phyloP scores from a whole-genome alignment of 2,113 vertebrate genomes.

The Platysternon megacephalum region DNA sequence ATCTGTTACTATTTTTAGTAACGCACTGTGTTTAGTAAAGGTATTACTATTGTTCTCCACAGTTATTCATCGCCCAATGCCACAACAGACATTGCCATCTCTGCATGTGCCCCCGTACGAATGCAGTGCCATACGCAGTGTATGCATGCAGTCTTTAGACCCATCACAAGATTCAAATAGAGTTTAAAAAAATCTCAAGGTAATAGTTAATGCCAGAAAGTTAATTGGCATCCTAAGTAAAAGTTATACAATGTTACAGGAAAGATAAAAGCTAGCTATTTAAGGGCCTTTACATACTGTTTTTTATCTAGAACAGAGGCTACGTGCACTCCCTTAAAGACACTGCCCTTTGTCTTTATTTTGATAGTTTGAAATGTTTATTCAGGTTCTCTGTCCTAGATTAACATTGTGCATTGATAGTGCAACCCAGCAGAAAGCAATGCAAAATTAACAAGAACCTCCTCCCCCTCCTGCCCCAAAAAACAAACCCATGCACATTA shows the following conservation, averaged over 20 bases:
- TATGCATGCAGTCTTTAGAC: neutral
- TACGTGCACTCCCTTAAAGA: constrained; percentile 32
- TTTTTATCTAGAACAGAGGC: constrained; percentile 40
- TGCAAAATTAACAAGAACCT: neutral
- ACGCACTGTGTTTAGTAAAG: neutral
- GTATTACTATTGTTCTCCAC: neutral
- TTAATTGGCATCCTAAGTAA: constrained; percentile 27
- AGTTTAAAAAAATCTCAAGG: constrained; percentile 36
- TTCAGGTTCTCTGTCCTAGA: constrained; percentile 11
- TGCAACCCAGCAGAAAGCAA: neutral
- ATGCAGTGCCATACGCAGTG: neutral
- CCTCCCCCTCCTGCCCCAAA: neutral
- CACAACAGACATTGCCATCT: neutral
- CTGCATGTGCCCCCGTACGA: fast-evolving
- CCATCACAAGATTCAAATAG: neutral
- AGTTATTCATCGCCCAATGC: neutral
- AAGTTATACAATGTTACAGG: constrained; percentile 16
- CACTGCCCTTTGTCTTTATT: constrained; percentile 31
- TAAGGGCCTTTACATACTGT: constrained; percentile 37
- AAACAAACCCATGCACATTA: constrained; percentile 7
- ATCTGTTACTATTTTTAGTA: constrained; percentile 9
- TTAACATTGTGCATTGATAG: constrained; percentile 2
- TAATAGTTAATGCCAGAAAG: neutral
- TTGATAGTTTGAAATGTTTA: constrained; percentile 13
- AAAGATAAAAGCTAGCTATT: constrained; percentile 42